A percentile compares a stretch with the other conserved stretches of the same genome.
These are phyloP conservation scores for Sialis lutaria DNA, from an alignment of 2,888 invertebrate species.

Conservation along the genomic window DNA sequence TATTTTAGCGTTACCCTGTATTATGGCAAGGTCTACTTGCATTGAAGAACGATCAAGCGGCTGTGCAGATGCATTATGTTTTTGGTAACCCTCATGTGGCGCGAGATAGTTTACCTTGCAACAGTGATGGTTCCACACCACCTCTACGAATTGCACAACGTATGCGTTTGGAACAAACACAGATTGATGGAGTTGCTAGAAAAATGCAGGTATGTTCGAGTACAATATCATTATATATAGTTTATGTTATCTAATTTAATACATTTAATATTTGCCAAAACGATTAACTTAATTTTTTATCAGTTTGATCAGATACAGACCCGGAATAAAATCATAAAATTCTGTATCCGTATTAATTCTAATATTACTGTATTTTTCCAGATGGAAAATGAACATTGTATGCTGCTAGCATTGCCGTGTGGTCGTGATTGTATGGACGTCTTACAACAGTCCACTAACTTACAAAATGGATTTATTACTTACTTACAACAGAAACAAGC, in stretches of 20 bases:
- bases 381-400: constrained; percentile 92
- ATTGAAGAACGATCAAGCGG: constrained; percentile 90
- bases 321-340: no score
- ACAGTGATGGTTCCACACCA: constrained; percentile 67
- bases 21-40: constrained; percentile 96
- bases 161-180: constrained; percentile 91
- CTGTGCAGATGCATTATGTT: constrained; percentile 98
- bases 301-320: background rate
- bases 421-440: constrained; percentile 91
- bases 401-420: constrained; percentile 87
- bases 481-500: constrained; percentile 95
- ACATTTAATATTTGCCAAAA: no score
- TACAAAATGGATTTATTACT: constrained; percentile 84
- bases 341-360: background rate
- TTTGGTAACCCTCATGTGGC: constrained; percentile 86
- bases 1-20: constrained; percentile 72
- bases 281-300: background rate
- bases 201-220: constrained; percentile 74
- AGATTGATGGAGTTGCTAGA: constrained; percentile 88
- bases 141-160: constrained; percentile 88
- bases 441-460: constrained; percentile 77
- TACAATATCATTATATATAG: background rate
- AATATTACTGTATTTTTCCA: constrained; percentile 22
- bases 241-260: no score
- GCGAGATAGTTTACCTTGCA: constrained; percentile 69